Conservation (phyloP, 2,797 vertebrate species). For the Avahi laniger region DNA sequence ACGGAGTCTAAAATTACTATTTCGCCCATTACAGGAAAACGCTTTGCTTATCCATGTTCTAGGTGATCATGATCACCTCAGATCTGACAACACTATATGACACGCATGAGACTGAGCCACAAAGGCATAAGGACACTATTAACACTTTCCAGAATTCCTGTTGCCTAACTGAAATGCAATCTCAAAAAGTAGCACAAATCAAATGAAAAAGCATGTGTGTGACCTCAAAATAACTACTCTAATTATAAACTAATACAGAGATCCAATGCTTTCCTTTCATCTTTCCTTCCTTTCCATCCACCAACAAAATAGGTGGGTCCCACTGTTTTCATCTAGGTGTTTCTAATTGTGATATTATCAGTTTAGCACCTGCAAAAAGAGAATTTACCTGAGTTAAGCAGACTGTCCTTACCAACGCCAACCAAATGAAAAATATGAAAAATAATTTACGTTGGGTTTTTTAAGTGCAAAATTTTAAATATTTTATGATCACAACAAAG, state of each 20-base stretch:
- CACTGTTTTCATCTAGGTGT: neutral
- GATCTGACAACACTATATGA: neutral
- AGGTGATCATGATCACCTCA: neutral
- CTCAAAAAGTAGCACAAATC: neutral
- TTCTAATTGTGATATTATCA: neutral
- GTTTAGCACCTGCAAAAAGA: neutral
- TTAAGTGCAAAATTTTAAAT: neutral
- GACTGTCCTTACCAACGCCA: neutral
- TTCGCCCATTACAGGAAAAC: neutral
- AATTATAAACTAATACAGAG: neutral
- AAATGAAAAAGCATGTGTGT: neutral
- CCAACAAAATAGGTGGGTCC: neutral
- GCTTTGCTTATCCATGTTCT: neutral
- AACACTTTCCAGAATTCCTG: neutral
- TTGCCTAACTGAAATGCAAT: neutral
- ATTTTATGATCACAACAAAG: neutral
- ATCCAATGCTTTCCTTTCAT: neutral
- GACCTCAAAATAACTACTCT: neutral
- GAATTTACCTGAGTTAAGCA: neutral
- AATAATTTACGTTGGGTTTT: neutral
- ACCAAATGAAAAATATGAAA: neutral
- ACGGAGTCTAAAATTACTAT: neutral
- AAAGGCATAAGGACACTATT: neutral
- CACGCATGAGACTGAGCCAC: neutral
- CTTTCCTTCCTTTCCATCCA: neutral